Evolutionary conservation across 1,140 invertebrate species (phyloP), one percentile per base, ranked within the genome.

Genomic region (Caerostris darwini): DNA sequence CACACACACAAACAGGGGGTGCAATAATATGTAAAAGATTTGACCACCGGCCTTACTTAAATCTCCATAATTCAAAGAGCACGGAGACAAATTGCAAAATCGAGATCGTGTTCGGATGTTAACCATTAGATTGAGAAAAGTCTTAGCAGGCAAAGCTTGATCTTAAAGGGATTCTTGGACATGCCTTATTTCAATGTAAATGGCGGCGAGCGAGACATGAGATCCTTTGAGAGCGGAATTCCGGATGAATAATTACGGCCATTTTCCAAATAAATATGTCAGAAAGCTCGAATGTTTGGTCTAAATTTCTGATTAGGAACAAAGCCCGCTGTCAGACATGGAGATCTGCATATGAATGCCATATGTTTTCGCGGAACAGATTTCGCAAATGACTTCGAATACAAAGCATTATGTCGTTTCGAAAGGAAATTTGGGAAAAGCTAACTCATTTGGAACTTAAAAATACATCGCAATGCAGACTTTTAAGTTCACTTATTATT

Each of bases 201-300:
- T 67, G 61, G 14, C 17, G 14, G 17, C n/a, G 61, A 67, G 6
- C 0, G 61, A 67, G 61, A 67, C 17, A n/a, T 67, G 61, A 12
- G n/a, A 67, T 67, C 61, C 61, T 67, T 67, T 67, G 17, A 17
- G 3, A 3, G 34, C 34, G 34, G 34, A 34, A 34, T 34, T 34
- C n/a, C 3, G 7, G 61, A 67, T 12, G 61, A 14, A 67, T 67
- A 67, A 67, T n/a, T 10, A n/a, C 7, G 61, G 61, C 61, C n/a
- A 14, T n/a, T 14, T 67, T 67, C 61, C 61, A 67, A n/a, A 67
- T 67, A 67, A 67, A 67, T 67, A 67, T 67, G 61, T 67, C 61
- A 12, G 61, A 17, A 34, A 17, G 34, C 34, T n/a, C n/a, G n/a
- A 67, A 67, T 67, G 61, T 67, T 67, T 67, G 12, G 12, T n/a